Evolutionary conservation across 2,113 vertebrate species (phyloP), one percentile per base, ranked within the genome.

Genomic region (Daphoenositta chrysoptera): DNA sequence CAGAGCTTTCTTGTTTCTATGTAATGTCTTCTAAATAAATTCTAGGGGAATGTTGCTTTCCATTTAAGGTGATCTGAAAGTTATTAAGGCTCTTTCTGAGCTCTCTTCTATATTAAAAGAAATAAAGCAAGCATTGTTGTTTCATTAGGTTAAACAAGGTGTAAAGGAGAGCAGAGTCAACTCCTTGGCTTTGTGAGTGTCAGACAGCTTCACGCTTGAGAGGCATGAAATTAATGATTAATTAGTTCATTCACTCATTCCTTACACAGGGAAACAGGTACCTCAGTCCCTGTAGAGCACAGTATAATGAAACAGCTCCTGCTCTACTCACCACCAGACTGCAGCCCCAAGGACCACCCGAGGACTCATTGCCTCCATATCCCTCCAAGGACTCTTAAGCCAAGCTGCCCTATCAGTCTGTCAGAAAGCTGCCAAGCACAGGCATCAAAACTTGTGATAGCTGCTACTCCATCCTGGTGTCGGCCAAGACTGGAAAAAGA

Each of bases 151-250:
- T 94, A 91, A 96, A 86, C 68, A 91, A 76, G 31, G 71, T 86
- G 13, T 70, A 94, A 90, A 77, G 71, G 50, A 90, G 47, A 91
- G 17, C 39, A 90, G 57, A 94, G 88, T 83, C 66, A 64, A 54
- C 20, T 79, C 68, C 75, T 88, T 44, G 17, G 71, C n/a, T 92
- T 72, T 93, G 51, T 80, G 44, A 83, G 39, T 83, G 79, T 90
- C 92, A 93, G 76, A 85, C 30, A 94, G 83, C 84, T 88, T 93
- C 95, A 90, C 3, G 15, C 71, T 77, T 88, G 58, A 95, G 64
- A 80, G 37, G 63, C 76, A 83, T 54, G 68, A 95, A 96, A 94
- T 94, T 92, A 93, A 94, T 92, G 80, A 94, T 86, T 94, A 92
- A 94, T 96, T 97, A 93, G 65, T 56, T 77, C 50, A 15, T 66